Percentiles rank a stretch among this genome's conserved stretches.
These are phyloP conservation scores for Cirrhinus mrigala DNA, from an alignment of 2,797 vertebrate species.

Conservation along the genomic window DNA sequence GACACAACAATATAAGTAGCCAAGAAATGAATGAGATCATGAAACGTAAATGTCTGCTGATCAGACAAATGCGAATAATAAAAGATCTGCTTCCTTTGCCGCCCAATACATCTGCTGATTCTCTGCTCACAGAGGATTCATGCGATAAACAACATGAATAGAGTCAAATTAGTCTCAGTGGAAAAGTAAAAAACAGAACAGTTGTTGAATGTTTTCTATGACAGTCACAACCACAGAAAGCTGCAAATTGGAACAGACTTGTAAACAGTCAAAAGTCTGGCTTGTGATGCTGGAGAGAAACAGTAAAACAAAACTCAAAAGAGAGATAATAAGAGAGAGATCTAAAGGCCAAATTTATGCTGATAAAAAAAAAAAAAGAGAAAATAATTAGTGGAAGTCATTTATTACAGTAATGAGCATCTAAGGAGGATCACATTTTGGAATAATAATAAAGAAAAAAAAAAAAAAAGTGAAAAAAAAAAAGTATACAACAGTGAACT, in stretches of 20 bases:
- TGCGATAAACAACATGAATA: neutral
- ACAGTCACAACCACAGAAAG: neutral
- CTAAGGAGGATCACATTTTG: too few species aligned
- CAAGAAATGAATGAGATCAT: neutral
- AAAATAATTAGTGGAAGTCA: too few species aligned
- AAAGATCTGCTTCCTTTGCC: neutral
- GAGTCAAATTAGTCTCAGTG: neutral
- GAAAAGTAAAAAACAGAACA: neutral
- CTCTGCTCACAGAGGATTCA: slow-evolving; percentile 1
- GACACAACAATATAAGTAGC: neutral
- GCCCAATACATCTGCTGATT: neutral
- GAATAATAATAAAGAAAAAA: too few species aligned
- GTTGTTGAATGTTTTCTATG: neutral
- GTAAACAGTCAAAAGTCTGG: neutral
- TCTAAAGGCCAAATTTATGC: too few species aligned
- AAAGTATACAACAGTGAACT: too few species aligned
- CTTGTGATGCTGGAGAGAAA: neutral
- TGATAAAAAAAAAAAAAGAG: too few species aligned
- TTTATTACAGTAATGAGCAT: too few species aligned
- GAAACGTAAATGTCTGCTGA: neutral
- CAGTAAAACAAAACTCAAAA: neutral
- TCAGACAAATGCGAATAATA: neutral
- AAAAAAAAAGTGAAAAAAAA: too few species aligned
- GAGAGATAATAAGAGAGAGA: neutral
- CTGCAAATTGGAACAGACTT: neutral